Base-by-base conservation (phyloP, 2,888 invertebrate species). In the Frankliniella fusca region DNA sequence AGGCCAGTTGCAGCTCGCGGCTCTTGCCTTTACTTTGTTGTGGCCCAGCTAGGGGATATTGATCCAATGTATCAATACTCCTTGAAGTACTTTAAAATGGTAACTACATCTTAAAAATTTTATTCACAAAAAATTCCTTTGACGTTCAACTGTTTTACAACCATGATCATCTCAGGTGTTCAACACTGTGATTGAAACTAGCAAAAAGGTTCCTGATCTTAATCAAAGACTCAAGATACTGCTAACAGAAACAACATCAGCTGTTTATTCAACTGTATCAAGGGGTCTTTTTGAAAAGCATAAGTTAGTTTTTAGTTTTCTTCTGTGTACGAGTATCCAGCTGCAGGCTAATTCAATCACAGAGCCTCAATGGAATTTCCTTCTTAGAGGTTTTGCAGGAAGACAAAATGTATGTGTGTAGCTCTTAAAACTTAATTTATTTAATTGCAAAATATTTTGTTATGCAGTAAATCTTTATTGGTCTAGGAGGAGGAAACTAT, bases 11-110 rank as follows among this genome's bases (percentile, higher is more conserved):
- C 97, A 0, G 94, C 93, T 0, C 92, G 97, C 84, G 97, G 97
- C 0, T 95, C 97, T 0, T 93, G 96, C 27, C 89, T 98, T 8
- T 98, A 96, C 88, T 97, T 97, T 88, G 95, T 96, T 0, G 95
- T 97, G 3, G 94, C 96, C 0, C 93, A 94, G 86, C 89, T 98
- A 27, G 94, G 95, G 0, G 94, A 96, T 86, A 94, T 98, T 83
- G 97, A 98, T 88, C 95, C 97, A 0, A 97, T 97, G 97, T 98
- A 98, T 88, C 97, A 98, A 88, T 97, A 94, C 89, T 97, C 97
- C 0, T 89, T 97, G 65, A 96, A 95, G 86, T 97, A 97, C 89
- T 97, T 97, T 87, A 95, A 92, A 85, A 92, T 92, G 88, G 91
- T 91, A 87, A 86, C 85, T 84, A 76, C 28, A 38, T 79, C 80